Base-by-base conservation (phyloP, 2,113 vertebrate genomes). In the Nothocercus nigrocapillus region DNA sequence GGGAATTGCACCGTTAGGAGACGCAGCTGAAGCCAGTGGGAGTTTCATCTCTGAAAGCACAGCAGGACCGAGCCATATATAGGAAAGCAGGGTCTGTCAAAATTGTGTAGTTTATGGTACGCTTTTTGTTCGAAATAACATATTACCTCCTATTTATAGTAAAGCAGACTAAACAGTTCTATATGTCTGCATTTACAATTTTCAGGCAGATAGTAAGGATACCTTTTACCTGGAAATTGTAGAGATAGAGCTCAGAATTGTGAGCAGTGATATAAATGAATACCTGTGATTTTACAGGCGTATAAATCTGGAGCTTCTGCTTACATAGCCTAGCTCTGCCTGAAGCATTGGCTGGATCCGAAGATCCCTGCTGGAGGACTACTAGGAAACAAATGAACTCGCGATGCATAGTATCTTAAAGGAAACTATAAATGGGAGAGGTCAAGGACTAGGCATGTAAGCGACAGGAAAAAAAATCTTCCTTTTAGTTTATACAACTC, bases 351-450 rank as follows among this genome's bases (percentile, higher is more conserved):
- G 63, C 80, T 95, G 93, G 76, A 83, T 91, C 86, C 95, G 88
- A 95, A 96, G 89, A 96, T 97, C 94, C 16, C 85, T 96, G 87
- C 90, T 98, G 97, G 95, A 97, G 98, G 88, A 90, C 85, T 88
- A 94, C 88, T 91, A 96, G 97, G 96, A 97, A 98, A 96, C 92
- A 97, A 98, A 97, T 98, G 97, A 98, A 98, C 95, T 98, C 94
- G 94, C 95, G 94, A 96, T 93, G 94, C 96, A 91, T 93, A 94
- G 92, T 96, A 94, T 98, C 97, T 98, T 98, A 97, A 98, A 98
- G 97, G 94, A 98, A 98, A 95, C 97, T 98, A 98, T 98, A 98
- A 98, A 98, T 98, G 97, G 98, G 97, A 93, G 95, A 97, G 98
- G 98, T 98, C 98, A 97, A 98, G 94, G 97, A 97, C 91, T 95